A percentile compares a stretch with the other conserved stretches of the same genome.
Evolutionary conservation across 2,888 invertebrate species (phyloP).

Genomic region (Metopia argyrocephala): DNA sequence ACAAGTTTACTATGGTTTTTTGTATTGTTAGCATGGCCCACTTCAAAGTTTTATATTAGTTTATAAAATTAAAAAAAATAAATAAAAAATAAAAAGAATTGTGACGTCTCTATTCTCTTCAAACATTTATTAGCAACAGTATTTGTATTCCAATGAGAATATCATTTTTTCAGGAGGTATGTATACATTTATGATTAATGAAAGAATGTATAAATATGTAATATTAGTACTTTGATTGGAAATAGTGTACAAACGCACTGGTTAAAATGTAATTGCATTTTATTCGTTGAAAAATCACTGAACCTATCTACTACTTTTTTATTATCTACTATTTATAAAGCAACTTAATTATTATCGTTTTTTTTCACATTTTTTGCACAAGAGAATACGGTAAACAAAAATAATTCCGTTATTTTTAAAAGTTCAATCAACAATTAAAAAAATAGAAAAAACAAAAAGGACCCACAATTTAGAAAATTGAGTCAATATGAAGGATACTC

Average conservation of each 20-base stretch:
- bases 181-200: no score
- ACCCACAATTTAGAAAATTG: background rate
- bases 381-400: background rate
- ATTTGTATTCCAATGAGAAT: no score
- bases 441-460: background rate
- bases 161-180: no score
- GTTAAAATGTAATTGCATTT: constrained; percentile 7
- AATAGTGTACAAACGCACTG: constrained; percentile 14
- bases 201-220: no score
- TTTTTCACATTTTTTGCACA: background rate
- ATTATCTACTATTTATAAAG: constrained; percentile 15
- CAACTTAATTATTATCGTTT: constrained; percentile 3
- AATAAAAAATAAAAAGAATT: no score
- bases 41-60: constrained; percentile 9
- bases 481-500: background rate
- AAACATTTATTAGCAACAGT: background rate
- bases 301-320: background rate
- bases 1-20: constrained; percentile 9
- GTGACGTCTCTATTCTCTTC: background rate
- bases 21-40: constrained; percentile 18
- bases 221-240: no score
- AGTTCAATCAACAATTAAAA: constrained; percentile 20
- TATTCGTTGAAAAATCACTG: constrained; percentile 15
- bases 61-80: constrained; percentile 3
- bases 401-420: background rate